Base-by-base conservation (phyloP, 2,888 invertebrate species). In the Boloria euphrosyne region DNA sequence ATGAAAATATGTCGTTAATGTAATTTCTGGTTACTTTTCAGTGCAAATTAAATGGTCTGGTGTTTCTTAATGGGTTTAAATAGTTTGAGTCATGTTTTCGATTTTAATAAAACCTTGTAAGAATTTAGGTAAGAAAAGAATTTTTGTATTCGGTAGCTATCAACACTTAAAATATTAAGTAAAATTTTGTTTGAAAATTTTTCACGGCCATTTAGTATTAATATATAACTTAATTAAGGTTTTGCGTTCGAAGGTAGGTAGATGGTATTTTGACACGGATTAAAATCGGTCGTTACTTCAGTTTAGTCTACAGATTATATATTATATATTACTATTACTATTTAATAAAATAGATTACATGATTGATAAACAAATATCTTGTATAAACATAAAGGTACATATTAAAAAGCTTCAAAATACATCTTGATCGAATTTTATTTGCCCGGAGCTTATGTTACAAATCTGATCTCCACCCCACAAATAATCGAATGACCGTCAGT, bases 401-500 rank as follows among this genome's bases (percentile, higher is more conserved):
- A 38, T 38, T 38, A 38, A 38, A 38, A 38, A 38, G 10, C 10
- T 38, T 38, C 31, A 38, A 2, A 38, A 38, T 7, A 3, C 10
- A 38, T 38, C 10, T 5, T 18, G 31, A 16, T 4, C 47, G 17
- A 17, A 49, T 18, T 54, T 61, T 47, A 66, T 66, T 64, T 43
- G 55, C n/a, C 6, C 22, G 54, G 27, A 52, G 50, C 38, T 50
- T 38, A 59, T 49, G 59, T 31, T 31, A 59, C 59, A 59, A 59
- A 59, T 59, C 59, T 64, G 77, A 74, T 66, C 80, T 75, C 69
- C 71, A 71, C 73, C 69, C 71, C 66, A 57, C 66, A 59, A 70
- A 71, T 79, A 76, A 78, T 86, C 81, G 76, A 80, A 83, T 86
- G 81, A 80, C 83, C 81, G 79, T 76, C 80, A 75, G 64, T 70